Evolutionary conservation across 2,888 invertebrate species (phyloP).

Genomic region (Polylopha cassiicola): DNA sequence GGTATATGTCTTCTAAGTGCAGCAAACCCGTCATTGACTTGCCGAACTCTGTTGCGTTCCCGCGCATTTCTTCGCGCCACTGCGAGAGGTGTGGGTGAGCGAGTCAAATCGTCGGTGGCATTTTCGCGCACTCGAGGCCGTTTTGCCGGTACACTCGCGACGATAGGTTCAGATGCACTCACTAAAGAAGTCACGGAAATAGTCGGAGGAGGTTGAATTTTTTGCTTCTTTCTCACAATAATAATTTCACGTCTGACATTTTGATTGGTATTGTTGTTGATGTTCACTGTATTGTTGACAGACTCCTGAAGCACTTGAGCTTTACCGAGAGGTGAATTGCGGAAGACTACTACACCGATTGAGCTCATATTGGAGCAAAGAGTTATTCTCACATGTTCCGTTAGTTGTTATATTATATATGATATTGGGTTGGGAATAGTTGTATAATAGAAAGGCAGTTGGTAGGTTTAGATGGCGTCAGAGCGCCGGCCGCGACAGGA

Average conservation of each 20-base stretch:
- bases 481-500: constrained; percentile 68
- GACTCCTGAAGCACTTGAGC: constrained; percentile 81
- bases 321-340: constrained; percentile 76
- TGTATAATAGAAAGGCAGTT: constrained; percentile 31
- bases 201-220: constrained; percentile 53
- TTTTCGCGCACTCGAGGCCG: constrained; percentile 58
- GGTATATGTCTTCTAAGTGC: constrained; percentile 92
- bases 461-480: constrained; percentile 60
- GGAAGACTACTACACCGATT: constrained; percentile 77
- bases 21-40: constrained; percentile 94
- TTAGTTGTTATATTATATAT: constrained; percentile 45
- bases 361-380: constrained; percentile 71
- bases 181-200: constrained; percentile 68
- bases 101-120: constrained; percentile 63
- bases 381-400: constrained; percentile 63
- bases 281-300: constrained; percentile 78
- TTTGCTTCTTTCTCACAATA: constrained; percentile 73
- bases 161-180: constrained; percentile 51
- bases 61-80: constrained; percentile 94
- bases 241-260: constrained; percentile 70
- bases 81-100: constrained; percentile 84
- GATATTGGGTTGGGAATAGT: constrained; percentile 36
- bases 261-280: constrained; percentile 60
- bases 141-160: constrained; percentile 50
- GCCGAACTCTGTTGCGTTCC: constrained; percentile 94